phyloP scores from a whole-genome alignment of 92 coral and sea anemone genomes.

The Epizoanthus rinbou region DNA sequence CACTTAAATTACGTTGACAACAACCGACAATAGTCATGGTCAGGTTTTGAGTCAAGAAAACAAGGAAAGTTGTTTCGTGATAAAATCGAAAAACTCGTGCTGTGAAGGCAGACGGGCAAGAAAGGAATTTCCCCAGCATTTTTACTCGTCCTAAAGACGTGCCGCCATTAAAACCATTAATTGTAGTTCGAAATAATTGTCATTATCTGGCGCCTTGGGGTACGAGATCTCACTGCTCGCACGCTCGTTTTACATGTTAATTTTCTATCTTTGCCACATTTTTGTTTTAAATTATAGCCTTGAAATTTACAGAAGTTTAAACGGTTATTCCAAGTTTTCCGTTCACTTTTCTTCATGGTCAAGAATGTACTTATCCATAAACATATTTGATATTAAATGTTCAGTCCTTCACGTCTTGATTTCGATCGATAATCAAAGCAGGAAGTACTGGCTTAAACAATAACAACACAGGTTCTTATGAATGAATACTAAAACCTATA shows the following conservation, averaged over 20 bases:
- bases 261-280: background rate
- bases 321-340: too few relatives aligned
- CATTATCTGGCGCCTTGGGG: background rate
- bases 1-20: background rate
- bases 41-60: background rate
- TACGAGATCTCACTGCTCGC: background rate
- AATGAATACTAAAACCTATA: too few relatives aligned
- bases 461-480: too few relatives aligned
- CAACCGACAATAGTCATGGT: too few relatives aligned
- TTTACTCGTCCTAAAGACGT: background rate
- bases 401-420: too few relatives aligned
- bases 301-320: background rate
- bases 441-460: too few relatives aligned
- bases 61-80: background rate
- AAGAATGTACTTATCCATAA: too few relatives aligned
- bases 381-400: too few relatives aligned
- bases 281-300: background rate
- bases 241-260: background rate
- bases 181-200: background rate
- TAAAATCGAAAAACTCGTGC: background rate
- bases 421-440: too few relatives aligned
- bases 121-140: background rate
- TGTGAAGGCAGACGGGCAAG: background rate
- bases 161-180: background rate
- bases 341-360: too few relatives aligned